Base-by-base conservation (phyloP, 2,113 vertebrate genomes). In the Tetraodon nigroviridis region DNA sequence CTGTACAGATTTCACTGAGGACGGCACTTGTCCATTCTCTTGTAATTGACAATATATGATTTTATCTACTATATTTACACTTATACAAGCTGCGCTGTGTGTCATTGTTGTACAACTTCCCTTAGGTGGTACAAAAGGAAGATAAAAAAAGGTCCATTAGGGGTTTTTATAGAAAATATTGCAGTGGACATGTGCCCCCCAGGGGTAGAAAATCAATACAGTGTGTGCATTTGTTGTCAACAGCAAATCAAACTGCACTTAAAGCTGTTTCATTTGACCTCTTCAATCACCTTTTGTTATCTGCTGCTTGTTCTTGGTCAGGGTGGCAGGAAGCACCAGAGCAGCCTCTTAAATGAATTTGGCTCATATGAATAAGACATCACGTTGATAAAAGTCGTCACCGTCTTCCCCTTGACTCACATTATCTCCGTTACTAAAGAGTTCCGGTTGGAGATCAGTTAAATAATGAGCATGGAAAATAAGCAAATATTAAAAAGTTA, bases 1-100 rank as follows among this genome's bases (percentile, higher is more conserved):
- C 57, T 51, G 72, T 80, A 64, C 75, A 75, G 75, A 64, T 59
- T 45, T 69, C 32, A 37, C 32, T 41, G 47, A 69, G 77, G 70
- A 50, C 64, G 52, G 50, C 11, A 21, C 59, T 64, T 54, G 64
- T 70, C 20, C 41, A 51, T 52, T 19, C 54, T 64, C 56, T 67
- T 64, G 12, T 40, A 77, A 64, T 37, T 52, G 32, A 62, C 73
- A 48, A 60, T 67, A 44, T 44, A 44, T 17, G 3, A 16, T 6
- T 17, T 12, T 17, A 44, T 44, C 54, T 27, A 46, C 50, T 37
- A 47, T 13, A 17, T 56, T 54, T 64, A 71, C 53, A 58, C 44
- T 60, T 37, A 53, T 20, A 58, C 49, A 64, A 11, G 8, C 10
- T 66, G 44, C 50, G 46, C 69, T 54, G 57, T 62, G 55, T 48